Evolutionary conservation across 2,113 vertebrate genomes (phyloP), one percentile per base, ranked within the genome.

Genomic region (Aramus guarauna): DNA sequence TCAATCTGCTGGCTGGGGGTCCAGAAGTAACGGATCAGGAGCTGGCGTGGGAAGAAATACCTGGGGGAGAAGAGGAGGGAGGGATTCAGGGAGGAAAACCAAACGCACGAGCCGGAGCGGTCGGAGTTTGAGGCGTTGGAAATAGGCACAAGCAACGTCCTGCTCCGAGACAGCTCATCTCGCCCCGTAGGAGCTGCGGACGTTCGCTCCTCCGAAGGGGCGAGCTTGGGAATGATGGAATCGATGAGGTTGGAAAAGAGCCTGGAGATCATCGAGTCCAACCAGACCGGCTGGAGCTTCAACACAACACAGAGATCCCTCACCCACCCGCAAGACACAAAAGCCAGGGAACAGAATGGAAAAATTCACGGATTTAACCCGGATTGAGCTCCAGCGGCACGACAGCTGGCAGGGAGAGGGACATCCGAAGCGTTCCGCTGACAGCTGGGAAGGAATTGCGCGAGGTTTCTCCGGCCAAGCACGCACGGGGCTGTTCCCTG

Each of bases 1-100:
- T 99, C 98, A 6, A 90, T n/a, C 83, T 98, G 98, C 98, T 99
- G 99, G 98, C 22, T 87, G 83, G 98, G 97, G 9, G 98, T 99
- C 99, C 99, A 99, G 97, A 99, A 99, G 90, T 99, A 94, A 12
- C 97, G 98, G 86, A 99, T 98, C 67, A 99, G 98, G 79, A 99
- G 92, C 98, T 99, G 99, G 18, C 99, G 98, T 1, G 99, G 99
- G 96, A 99, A 99, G 58, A 99, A 96, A 76, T 99, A 99, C 99
- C 99, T 99, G 92, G 78, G 90, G 29, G 29, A 55, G 64, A 58
- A 43, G 85, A 91, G 56, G 74, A 26, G 72, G 43, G 27, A 11
- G 27, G 66, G 60, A 27, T 12, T 63, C 6, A n/a, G 79, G 37
- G 24, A 16, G 43, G 77, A 22, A 13, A 34, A 36, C 0, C 2